Percentiles rank a stretch among this genome's conserved stretches.
Conservation (phyloP, 2,797 vertebrate genomes). For the Taenioides sp. region DNA sequence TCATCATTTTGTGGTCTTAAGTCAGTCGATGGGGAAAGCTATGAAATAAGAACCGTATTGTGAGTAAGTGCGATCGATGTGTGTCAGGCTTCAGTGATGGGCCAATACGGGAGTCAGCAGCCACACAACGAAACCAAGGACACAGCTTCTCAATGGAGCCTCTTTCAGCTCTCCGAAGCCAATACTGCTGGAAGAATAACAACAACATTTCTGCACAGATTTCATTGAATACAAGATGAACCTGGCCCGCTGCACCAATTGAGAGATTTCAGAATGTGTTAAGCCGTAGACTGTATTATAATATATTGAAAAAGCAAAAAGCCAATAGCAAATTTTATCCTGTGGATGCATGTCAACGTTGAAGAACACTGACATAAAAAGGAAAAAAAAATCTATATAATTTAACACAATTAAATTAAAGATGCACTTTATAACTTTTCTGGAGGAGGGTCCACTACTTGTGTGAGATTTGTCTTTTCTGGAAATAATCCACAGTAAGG, state of each 20-base stretch:
- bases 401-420: not conserved
- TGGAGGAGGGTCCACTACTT: no score
- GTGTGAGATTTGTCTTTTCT: no score
- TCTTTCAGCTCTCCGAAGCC: not conserved
- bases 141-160: not conserved
- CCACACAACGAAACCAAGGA: not conserved
- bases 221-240: not conserved
- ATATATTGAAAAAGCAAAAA: not conserved
- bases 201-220: not conserved
- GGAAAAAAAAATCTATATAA: not conserved
- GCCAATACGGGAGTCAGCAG: conserved; percentile 5
- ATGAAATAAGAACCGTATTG: not conserved
- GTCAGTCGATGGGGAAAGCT: not conserved
- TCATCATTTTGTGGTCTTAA: conserved; percentile 2
- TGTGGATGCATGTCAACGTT: not conserved
- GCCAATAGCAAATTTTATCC: not conserved
- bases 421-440: not conserved
- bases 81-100: conserved; percentile 4
- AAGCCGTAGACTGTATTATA: not conserved
- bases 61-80: not conserved
- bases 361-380: not conserved
- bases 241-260: not conserved
- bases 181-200: not conserved
- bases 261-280: not conserved
- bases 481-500: no score